Conservation (phyloP, 2,888 invertebrate species). For the Macrostomum cliftonense region DNA sequence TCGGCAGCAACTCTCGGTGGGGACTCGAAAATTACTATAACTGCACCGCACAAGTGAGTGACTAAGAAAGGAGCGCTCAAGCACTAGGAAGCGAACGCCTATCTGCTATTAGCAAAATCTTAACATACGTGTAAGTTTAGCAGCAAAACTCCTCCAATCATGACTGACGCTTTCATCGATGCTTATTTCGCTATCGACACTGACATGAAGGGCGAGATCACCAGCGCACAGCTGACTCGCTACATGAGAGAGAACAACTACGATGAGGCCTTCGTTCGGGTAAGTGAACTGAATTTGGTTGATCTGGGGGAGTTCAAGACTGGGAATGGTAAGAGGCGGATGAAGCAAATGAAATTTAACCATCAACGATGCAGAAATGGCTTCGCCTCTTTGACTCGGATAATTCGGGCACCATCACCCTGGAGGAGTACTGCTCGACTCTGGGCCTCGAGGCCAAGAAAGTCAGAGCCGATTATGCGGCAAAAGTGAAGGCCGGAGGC, state of each 20-base stretch:
- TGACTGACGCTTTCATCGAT: slow-evolving; percentile 7
- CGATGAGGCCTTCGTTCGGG: slow-evolving; percentile 4
- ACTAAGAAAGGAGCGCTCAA: too few relatives aligned
- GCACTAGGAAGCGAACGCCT: too few relatives aligned
- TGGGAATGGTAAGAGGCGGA: too few relatives aligned
- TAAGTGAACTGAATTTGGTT: not conserved
- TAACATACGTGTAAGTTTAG: too few relatives aligned
- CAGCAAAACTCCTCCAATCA: too few relatives aligned
- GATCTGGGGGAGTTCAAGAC: too few relatives aligned
- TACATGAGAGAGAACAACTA: slow-evolving; percentile 7
- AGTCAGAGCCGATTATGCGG: not conserved
- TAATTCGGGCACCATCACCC: slow-evolving; percentile 6
- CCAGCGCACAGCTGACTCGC: not conserved
- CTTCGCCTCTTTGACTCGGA: slow-evolving; percentile 8
- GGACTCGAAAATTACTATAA: too few relatives aligned
- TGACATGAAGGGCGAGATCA: slow-evolving; percentile 2
- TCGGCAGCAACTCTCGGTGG: too few relatives aligned
- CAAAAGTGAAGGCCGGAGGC: not conserved
- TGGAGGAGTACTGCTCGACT: slow-evolving; percentile 8
- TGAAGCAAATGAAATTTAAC: too few relatives aligned
- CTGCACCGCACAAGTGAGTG: too few relatives aligned
- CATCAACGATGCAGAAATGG: slow-evolving; percentile 12
- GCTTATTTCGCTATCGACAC: slow-evolving; percentile 5
- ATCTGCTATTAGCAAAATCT: too few relatives aligned
- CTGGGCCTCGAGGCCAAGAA: slow-evolving; percentile 8